phyloP scores from a whole-genome alignment of 2,888 invertebrate species.

The Brachycybe producta region DNA sequence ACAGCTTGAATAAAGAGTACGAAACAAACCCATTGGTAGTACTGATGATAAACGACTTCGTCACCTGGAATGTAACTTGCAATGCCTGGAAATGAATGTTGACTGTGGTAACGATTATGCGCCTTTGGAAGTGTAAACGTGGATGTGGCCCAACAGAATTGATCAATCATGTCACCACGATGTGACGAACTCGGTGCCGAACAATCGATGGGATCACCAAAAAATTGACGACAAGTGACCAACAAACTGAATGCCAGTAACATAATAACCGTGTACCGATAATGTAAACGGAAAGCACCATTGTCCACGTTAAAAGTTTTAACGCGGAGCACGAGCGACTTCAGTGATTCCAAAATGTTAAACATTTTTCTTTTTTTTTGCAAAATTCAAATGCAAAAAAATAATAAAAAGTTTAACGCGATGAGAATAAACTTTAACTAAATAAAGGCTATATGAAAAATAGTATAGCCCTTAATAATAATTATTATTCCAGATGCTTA shows the following conservation, averaged over 20 bases:
- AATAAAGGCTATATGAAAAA: too few species aligned
- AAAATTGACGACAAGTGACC: conserved; percentile 8
- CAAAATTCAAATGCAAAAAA: too few species aligned
- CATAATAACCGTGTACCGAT: conserved; percentile 4
- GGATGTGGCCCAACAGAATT: conserved; percentile 20
- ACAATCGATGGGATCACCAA: conserved; percentile 14
- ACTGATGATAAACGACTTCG: conserved; percentile 23
- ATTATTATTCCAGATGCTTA: too few species aligned
- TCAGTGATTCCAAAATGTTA: conserved; percentile 13
- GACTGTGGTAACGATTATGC: conserved; percentile 19
- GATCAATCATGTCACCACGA: conserved; percentile 5
- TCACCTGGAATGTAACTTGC: conserved; percentile 16
- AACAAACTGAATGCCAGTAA: conserved; percentile 15
- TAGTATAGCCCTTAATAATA: too few species aligned
- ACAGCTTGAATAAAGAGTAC: conserved; percentile 36
- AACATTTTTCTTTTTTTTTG: too few species aligned
- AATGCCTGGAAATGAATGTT: too few species aligned
- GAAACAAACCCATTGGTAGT: conserved; percentile 27
- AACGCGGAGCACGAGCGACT: conserved; percentile 1
- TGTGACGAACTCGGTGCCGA: not conserved
- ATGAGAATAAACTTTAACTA: too few species aligned
- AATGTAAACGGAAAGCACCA: conserved; percentile 9
- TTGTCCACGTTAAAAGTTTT: conserved; percentile 12
- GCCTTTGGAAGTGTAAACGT: conserved; percentile 22
- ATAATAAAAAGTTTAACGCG: too few species aligned